phyloP scores from a whole-genome alignment of 2,888 invertebrate species.

The Tethea ocularis region DNA sequence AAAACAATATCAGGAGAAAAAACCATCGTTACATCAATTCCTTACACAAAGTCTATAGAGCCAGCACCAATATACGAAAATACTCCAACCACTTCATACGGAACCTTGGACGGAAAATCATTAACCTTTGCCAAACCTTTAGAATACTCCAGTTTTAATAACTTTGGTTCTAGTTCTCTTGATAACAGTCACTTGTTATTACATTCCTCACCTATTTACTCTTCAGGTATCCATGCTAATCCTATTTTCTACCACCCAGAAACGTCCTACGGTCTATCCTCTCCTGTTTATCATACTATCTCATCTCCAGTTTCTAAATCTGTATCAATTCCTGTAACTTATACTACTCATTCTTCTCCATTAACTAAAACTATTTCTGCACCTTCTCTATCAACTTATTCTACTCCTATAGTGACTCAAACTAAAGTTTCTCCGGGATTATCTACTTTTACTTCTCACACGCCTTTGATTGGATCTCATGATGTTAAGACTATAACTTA shows the following conservation, averaged over 20 bases:
- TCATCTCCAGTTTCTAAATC: conserved; percentile 28
- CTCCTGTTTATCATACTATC: conserved; percentile 26
- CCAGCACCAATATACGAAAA: conserved; percentile 38
- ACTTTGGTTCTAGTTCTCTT: conserved; percentile 28
- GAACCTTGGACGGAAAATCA: neutral
- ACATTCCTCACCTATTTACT: conserved; percentile 32
- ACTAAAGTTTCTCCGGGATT: conserved; percentile 30
- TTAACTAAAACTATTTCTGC: conserved; percentile 29
- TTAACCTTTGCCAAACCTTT: neutral
- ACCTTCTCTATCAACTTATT: conserved; percentile 22
- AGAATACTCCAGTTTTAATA: conserved; percentile 30
- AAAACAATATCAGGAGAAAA: conserved; percentile 12
- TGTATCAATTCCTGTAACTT: conserved; percentile 24
- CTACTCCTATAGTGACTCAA: conserved; percentile 24
- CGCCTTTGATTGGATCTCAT: conserved; percentile 21
- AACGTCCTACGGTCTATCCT: conserved; percentile 23
- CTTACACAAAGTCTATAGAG: conserved; percentile 21
- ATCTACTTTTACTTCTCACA: conserved; percentile 33
- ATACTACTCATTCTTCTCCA: conserved; percentile 26
- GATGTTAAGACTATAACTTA: conserved; percentile 30
- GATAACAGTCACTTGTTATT: conserved; percentile 21
- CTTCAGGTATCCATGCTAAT: conserved; percentile 20
- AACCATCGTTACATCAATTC: conserved; percentile 12
- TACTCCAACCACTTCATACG: conserved; percentile 24
- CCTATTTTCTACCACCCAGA: conserved; percentile 28